A percentile compares a stretch with the other conserved stretches of the same genome.
phyloP scores from a whole-genome alignment of 2,888 invertebrate genomes.

The Magallana nippona region DNA sequence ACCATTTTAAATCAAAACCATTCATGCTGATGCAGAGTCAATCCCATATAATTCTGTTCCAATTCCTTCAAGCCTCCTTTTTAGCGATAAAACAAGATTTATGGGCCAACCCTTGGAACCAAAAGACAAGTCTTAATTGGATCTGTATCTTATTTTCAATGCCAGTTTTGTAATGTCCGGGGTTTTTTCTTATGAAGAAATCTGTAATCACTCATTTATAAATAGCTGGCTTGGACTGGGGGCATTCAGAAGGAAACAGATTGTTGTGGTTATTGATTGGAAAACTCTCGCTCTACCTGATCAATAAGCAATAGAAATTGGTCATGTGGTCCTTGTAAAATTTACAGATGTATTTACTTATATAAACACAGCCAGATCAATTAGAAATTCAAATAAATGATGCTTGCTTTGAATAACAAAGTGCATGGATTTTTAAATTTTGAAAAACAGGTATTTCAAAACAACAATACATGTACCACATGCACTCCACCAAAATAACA shows the following conservation, averaged over 20 bases:
- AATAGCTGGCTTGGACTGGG: not conserved
- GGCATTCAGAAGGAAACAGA: not conserved
- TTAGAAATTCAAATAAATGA: no score
- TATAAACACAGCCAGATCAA: no score
- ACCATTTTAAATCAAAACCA: not conserved
- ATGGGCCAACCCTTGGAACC: not conserved
- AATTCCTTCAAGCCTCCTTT: conserved; percentile 23
- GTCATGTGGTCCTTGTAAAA: not conserved
- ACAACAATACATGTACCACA: no score
- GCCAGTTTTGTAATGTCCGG: not conserved
- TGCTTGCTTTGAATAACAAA: no score
- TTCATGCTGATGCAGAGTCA: not conserved
- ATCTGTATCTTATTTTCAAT: conserved; percentile 13
- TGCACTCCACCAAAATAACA: no score
- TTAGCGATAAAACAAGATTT: conserved; percentile 3
- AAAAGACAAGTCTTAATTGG: conserved; percentile 16
- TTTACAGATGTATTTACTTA: not conserved
- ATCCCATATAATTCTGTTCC: not conserved
- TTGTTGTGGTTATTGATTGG: conserved; percentile 25
- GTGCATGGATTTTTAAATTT: no score
- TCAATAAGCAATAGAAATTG: conserved; percentile 8
- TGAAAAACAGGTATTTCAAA: no score
- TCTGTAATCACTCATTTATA: not conserved
- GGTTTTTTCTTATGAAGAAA: not conserved
- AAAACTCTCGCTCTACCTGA: conserved; percentile 26